Evolutionary conservation across 2,797 vertebrate genomes (phyloP).

Genomic region (Rhabdophis nuchalis): DNA sequence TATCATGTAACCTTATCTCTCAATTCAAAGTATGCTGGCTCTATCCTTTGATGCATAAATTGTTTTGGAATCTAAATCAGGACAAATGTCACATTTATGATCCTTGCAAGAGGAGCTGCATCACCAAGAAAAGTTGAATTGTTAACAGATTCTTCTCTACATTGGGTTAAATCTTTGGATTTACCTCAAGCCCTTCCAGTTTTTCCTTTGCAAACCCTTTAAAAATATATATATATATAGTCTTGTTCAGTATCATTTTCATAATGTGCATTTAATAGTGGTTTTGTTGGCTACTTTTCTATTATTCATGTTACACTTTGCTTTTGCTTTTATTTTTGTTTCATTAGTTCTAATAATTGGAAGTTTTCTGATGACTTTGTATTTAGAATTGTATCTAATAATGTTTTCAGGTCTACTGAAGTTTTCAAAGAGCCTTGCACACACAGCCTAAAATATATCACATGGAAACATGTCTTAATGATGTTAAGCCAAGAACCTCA

Average conservation of each 20-base stretch:
- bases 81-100: background rate
- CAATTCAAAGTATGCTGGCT: background rate
- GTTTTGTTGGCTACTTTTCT: background rate
- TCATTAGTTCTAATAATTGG: background rate
- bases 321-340: background rate
- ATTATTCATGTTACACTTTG: too few species aligned
- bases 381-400: background rate
- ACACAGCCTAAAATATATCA: background rate
- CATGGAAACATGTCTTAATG: background rate
- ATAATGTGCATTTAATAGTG: background rate
- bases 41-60: background rate
- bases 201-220: background rate
- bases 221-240: too few species aligned
- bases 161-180: background rate
- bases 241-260: background rate
- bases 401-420: background rate
- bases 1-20: background rate
- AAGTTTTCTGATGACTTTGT: background rate
- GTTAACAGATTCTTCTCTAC: background rate
- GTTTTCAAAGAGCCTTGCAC: background rate
- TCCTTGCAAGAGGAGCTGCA: background rate
- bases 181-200: background rate
- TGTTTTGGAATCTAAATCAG: background rate
- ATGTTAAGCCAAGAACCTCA: background rate
- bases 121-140: background rate